phyloP scores from a whole-genome alignment of 1,140 invertebrate genomes.

The Cecropterus lyciades region DNA sequence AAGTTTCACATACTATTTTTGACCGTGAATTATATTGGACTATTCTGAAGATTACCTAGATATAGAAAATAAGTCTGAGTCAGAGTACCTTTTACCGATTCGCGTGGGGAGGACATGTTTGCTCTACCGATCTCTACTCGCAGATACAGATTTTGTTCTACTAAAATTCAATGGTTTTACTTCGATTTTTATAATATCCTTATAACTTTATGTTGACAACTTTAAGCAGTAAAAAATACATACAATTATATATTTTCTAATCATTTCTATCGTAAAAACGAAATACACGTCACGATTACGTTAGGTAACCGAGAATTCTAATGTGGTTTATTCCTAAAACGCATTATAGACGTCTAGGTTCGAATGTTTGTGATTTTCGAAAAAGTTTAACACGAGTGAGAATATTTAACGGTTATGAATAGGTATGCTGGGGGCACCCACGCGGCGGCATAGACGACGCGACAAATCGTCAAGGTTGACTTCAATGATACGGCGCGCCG shows the following conservation, averaged over 20 bases:
- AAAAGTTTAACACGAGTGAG: slow-evolving; percentile 46
- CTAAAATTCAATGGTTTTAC: not conserved
- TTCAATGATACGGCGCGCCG: slow-evolving; percentile 73
- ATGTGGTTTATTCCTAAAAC: too few species aligned
- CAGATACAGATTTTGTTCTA: not conserved
- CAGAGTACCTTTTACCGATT: not conserved
- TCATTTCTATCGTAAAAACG: too few species aligned
- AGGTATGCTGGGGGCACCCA: slow-evolving; percentile 61
- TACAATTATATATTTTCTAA: too few species aligned
- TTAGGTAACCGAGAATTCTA: too few species aligned
- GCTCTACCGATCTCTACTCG: slow-evolving; percentile 1
- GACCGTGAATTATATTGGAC: not conserved
- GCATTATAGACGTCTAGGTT: too few species aligned
- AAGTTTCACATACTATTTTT: slow-evolving; percentile 4
- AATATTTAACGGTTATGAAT: slow-evolving; percentile 72
- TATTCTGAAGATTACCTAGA: slow-evolving; percentile 2
- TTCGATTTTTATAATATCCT: not conserved
- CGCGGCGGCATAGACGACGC: slow-evolving; percentile 71
- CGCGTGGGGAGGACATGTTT: slow-evolving; percentile 11
- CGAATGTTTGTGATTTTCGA: slow-evolving; percentile 17
- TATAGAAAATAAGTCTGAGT: slow-evolving; percentile 2
- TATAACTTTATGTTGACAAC: too few species aligned
- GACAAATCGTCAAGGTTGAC: slow-evolving; percentile 78
- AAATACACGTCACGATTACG: too few species aligned
- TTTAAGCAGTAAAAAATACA: too few species aligned